These are phyloP conservation scores for Spodoptera exigua DNA, from an alignment of 2,888 invertebrate genomes.

Conservation along the genomic window DNA sequence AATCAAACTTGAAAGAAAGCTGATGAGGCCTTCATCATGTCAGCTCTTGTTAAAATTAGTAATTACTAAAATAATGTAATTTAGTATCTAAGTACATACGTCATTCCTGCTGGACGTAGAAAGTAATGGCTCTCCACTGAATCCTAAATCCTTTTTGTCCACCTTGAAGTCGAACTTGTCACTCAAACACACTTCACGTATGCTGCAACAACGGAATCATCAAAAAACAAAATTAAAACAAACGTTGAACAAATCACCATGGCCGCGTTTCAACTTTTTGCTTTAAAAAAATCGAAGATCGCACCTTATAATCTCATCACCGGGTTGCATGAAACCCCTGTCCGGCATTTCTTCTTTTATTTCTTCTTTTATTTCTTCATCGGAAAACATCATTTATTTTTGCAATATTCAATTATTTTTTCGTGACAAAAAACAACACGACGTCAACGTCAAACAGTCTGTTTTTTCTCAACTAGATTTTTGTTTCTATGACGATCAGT, in stretches of 20 bases:
- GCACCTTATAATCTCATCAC: conserved; percentile 86
- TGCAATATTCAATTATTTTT: conserved; percentile 85
- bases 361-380: conserved; percentile 86
- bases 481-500: conserved; percentile 76
- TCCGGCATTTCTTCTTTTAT: conserved; percentile 82
- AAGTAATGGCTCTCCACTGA: conserved; percentile 72
- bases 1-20: conserved; percentile 2
- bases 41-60: background rate
- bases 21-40: conserved; percentile 1
- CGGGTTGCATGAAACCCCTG: conserved; percentile 79
- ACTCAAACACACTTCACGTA: conserved; percentile 82
- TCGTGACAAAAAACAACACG: conserved; percentile 78
- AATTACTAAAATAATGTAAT: background rate
- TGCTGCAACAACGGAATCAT: conserved; percentile 72
- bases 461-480: conserved; percentile 75
- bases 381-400: conserved; percentile 87
- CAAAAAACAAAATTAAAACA: conserved; percentile 60
- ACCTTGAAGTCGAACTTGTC: conserved; percentile 84
- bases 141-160: conserved; percentile 78
- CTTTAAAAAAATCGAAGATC: conserved; percentile 59
- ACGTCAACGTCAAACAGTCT: conserved; percentile 67
- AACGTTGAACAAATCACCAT: conserved; percentile 68
- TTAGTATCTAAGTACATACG: conserved; percentile 66
- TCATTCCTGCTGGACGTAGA: conserved; percentile 74
- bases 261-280: conserved; percentile 68